These are phyloP conservation scores for Heterodera filipjevi DNA, from an alignment of 2,888 invertebrate species.

Conservation along the genomic window DNA sequence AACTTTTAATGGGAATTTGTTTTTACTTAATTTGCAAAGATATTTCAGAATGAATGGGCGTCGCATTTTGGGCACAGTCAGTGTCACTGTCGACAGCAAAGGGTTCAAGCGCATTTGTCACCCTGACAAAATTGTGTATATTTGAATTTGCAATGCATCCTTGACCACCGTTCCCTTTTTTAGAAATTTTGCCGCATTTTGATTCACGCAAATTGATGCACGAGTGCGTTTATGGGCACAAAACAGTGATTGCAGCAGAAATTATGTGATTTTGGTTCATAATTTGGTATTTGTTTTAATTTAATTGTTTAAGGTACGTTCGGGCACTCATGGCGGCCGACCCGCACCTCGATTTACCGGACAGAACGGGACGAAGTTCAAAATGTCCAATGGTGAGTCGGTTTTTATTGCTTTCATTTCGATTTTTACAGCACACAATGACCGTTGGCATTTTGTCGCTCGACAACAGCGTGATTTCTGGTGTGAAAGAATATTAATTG, in stretches of 20 bases:
- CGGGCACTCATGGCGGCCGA: slow-evolving; percentile 30
- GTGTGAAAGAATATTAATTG: background rate
- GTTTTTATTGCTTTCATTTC: background rate
- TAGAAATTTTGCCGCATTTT: slow-evolving; percentile 26
- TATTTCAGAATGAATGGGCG: slow-evolving; percentile 4
- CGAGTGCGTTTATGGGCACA: slow-evolving; percentile 57
- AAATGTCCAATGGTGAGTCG: slow-evolving; percentile 15
- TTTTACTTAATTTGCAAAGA: background rate
- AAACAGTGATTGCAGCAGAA: slow-evolving; percentile 50
- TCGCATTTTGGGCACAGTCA: background rate
- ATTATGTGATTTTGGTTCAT: slow-evolving; percentile 39
- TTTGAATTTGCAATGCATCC: background rate
- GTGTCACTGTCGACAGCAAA: slow-evolving; percentile 25
- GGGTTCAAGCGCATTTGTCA: slow-evolving; percentile 7
- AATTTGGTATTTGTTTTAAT: background rate
- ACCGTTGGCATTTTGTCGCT: background rate
- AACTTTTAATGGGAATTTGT: background rate
- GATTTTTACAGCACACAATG: background rate
- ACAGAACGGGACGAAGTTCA: slow-evolving; percentile 23
- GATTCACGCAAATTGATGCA: slow-evolving; percentile 51
- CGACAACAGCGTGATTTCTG: background rate
- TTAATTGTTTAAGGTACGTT: slow-evolving; percentile 21
- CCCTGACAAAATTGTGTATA: background rate
- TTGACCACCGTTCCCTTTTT: background rate
- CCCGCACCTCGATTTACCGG: slow-evolving; percentile 19